Evolutionary conservation across 2,797 vertebrate genomes (phyloP), one percentile per base, ranked within the genome.

Genomic region (Chaunax sp.): DNA sequence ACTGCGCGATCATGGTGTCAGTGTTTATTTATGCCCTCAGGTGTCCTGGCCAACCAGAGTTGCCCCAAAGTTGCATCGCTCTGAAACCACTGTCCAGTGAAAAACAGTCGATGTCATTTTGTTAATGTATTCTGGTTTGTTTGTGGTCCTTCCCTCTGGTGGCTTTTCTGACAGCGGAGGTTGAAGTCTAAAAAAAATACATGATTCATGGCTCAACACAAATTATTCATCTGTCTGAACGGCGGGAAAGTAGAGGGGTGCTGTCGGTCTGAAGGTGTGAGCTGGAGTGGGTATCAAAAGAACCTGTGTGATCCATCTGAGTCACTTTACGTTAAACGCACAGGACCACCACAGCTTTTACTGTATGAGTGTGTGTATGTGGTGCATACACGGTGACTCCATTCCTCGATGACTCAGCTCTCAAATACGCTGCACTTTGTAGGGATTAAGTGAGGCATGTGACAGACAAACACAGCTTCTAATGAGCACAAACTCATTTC

Each of bases 401-500:
- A 28, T 78, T n/a, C 74, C 62, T 68, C 65, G 18, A 51, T 88
- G 82, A 83, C 51, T 87, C 83, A 79, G 72, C 78, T 66, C 63
- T 65, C 69, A 57, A 64, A 69, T 46, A 47, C 73, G 78, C 72
- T 19, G 69, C 75, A 73, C 75, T 84, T 79, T 74, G 69, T 44
- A 30, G 54, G 77, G 68, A 81, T 77, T 75, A 85, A 52, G 65
- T 8, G 57, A 69, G 47, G 61, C 75, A 67, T 77, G 75, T 72
- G 26, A 75, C 52, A 61, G 62, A 77, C 72, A 80, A 77, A 75
- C 69, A 69, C 23, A 14, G 28, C 13, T 50, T 43, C 58, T 68
- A 65, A 75, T 60, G 59, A 85, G 63, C 2, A 62, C 50, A 49
- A 78, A 66, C 62, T 46, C 75, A 49, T 74, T 68, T 3, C 7